Conservation (phyloP, 2,113 vertebrate species). For the Numenius arquata region DNA sequence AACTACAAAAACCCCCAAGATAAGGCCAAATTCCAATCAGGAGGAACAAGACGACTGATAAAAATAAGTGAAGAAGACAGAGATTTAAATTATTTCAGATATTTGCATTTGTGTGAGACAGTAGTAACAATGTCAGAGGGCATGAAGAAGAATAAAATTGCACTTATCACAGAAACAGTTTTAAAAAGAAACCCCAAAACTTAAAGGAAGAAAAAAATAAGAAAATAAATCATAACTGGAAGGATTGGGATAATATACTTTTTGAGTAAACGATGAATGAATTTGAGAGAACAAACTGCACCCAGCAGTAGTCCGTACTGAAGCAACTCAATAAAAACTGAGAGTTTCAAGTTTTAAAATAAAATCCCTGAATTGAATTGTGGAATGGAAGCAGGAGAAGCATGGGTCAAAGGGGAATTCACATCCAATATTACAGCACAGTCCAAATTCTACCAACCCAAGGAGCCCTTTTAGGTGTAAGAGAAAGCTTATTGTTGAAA, state of each 20-base stretch:
- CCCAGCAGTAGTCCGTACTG: background rate
- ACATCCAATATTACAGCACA: background rate
- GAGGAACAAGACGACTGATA: background rate
- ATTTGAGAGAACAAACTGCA: background rate
- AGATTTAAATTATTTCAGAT: background rate
- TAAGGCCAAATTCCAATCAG: background rate
- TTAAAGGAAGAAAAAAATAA: background rate
- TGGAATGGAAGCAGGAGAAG: background rate
- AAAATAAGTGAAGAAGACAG: background rate
- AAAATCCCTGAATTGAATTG: background rate
- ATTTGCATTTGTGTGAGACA: background rate
- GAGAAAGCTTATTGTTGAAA: background rate
- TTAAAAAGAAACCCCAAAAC: fast-evolving
- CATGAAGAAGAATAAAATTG: background rate
- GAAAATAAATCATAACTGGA: background rate
- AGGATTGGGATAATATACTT: background rate
- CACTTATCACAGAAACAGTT: background rate
- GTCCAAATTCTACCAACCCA: background rate
- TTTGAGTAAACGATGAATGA: background rate
- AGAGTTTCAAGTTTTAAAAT: background rate
- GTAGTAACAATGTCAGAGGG: background rate
- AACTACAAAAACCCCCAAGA: background rate
- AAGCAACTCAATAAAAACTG: background rate
- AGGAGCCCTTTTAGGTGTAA: background rate
- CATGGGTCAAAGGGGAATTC: background rate